These are phyloP conservation scores for Resseliella maxima DNA, from an alignment of 2,888 invertebrate species.

Conservation along the genomic window DNA sequence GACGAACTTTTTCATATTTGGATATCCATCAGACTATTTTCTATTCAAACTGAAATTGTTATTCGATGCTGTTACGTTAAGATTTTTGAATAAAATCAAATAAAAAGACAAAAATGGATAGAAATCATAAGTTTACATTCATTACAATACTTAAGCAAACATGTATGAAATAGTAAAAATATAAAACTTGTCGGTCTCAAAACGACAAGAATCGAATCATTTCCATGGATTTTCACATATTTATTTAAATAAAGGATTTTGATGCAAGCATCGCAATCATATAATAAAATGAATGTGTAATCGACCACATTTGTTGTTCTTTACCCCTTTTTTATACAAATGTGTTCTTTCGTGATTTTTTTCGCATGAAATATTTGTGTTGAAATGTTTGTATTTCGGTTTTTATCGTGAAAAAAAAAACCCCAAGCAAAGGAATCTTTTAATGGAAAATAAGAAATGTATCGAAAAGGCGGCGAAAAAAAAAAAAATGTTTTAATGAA, in stretches of 20 bases:
- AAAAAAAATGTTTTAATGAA: conserved; percentile 38
- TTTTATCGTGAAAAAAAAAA: not conserved
- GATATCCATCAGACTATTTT: no score
- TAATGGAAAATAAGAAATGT: not conserved
- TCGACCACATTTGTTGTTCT: not conserved
- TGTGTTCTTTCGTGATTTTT: not conserved
- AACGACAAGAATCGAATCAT: not conserved
- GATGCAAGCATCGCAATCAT: not conserved
- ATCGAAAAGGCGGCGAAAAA: not conserved
- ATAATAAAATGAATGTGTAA: conserved; percentile 32
- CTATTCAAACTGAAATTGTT: no score
- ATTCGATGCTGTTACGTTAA: no score
- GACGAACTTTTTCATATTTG: no score
- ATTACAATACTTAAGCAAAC: no score
- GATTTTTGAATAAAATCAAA: no score
- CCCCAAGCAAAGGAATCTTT: not conserved
- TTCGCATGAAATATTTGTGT: not conserved
- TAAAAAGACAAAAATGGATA: no score
- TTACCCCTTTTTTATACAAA: not conserved
- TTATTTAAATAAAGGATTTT: conserved; percentile 25
- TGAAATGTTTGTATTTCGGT: not conserved
- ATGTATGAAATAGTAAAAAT: no score
- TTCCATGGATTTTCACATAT: conserved; percentile 25
- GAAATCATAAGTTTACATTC: no score
- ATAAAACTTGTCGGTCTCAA: no score